These are phyloP conservation scores for Sitobion miscanthi DNA, from an alignment of 1,140 invertebrate species.

Conservation along the genomic window DNA sequence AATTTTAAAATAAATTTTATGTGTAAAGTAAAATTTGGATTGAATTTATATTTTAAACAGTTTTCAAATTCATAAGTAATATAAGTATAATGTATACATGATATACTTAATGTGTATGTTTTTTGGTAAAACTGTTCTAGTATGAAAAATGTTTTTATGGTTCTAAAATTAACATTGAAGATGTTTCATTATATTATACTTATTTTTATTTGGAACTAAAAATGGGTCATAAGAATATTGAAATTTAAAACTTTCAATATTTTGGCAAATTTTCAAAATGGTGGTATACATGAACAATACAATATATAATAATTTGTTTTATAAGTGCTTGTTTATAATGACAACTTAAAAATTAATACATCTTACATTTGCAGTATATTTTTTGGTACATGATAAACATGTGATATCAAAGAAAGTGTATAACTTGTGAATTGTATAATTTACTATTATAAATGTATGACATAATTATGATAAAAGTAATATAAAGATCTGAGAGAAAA, in stretches of 20 bases:
- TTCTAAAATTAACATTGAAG: not conserved
- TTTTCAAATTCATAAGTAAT: not conserved
- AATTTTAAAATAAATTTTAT: not conserved
- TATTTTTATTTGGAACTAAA: slow-evolving; percentile 2
- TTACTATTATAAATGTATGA: not conserved
- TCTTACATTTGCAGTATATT: not conserved
- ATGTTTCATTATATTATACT: not conserved
- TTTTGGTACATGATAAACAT: not conserved
- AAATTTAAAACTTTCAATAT: slow-evolving; percentile 27
- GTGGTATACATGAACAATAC: not conserved
- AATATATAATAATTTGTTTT: not conserved
- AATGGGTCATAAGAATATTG: slow-evolving; percentile 13
- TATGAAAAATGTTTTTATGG: not conserved
- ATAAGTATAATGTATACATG: too few species aligned
- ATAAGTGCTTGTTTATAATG: not conserved
- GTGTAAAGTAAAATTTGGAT: too few species aligned
- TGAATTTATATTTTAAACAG: not conserved
- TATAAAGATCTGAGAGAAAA: not conserved
- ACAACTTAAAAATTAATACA: not conserved
- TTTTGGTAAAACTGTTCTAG: not conserved
- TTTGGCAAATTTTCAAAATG: slow-evolving; percentile 5
- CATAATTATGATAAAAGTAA: not conserved
- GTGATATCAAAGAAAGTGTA: not conserved
- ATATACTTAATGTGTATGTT: not conserved
- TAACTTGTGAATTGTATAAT: not conserved